These are phyloP conservation scores for Apeltes quadracus DNA, from an alignment of 2,113 vertebrate genomes.

Conservation along the genomic window DNA sequence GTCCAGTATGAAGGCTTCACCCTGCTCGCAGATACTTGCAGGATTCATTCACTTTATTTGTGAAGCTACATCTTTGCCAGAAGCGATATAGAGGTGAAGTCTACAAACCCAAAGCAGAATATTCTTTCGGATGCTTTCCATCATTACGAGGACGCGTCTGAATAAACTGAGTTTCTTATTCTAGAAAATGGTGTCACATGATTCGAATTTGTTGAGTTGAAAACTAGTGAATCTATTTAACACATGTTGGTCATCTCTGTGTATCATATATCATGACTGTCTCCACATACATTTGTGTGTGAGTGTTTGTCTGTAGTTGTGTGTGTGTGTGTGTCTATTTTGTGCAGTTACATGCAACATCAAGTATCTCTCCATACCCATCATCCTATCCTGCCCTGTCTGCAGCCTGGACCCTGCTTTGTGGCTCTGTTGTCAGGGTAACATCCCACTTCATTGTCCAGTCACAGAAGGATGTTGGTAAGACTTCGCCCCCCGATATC, in stretches of 20 bases:
- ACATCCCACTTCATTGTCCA: constrained; percentile 66
- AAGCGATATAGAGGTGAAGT: background rate
- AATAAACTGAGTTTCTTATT: background rate
- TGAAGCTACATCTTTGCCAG: background rate
- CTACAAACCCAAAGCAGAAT: background rate
- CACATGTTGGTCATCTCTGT: constrained; percentile 7
- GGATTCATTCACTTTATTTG: background rate
- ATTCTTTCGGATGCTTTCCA: background rate
- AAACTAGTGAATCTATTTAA: constrained; percentile 5
- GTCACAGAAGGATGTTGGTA: constrained; percentile 68
- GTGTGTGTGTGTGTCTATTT: constrained; percentile 21
- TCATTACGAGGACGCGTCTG: background rate
- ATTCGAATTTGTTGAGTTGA: background rate
- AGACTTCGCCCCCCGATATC: constrained; percentile 48
- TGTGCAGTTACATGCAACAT: constrained; percentile 40
- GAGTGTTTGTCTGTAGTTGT: constrained; percentile 16
- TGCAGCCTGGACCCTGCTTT: constrained; percentile 57
- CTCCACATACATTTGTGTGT: constrained; percentile 19
- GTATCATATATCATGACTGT: constrained; percentile 1
- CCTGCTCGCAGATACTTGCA: background rate
- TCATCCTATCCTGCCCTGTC: constrained; percentile 57
- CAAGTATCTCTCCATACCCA: constrained; percentile 50
- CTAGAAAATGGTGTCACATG: background rate
- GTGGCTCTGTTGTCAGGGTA: constrained; percentile 63
- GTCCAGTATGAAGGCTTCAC: background rate